phyloP scores from a whole-genome alignment of 30 jellyfish, hydroid and myxozoan species.

The Clytia hemisphaerica region DNA sequence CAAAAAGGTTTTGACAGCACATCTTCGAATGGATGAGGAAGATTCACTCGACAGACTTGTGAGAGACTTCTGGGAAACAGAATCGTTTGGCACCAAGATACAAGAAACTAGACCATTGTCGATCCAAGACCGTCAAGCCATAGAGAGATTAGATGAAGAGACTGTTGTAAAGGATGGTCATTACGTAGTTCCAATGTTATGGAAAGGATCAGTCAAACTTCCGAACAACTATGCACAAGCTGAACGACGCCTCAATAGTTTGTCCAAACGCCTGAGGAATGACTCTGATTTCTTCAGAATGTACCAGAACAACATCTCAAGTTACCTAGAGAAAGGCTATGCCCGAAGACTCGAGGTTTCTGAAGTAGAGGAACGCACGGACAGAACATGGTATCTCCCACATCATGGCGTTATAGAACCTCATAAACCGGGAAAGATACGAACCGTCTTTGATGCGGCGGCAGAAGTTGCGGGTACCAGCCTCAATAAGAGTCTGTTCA shows the following conservation, averaged over 20 bases:
- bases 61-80: constrained; percentile 1
- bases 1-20: neutral
- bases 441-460: constrained; percentile 38
- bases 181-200: constrained; percentile 5
- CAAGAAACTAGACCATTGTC: neutral
- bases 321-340: neutral
- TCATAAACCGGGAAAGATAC: too few species aligned
- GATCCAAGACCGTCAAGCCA: neutral
- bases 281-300: neutral
- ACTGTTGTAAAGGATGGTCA: neutral
- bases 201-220: neutral
- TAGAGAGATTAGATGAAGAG: neutral
- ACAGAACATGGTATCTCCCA: constrained; percentile 22
- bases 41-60: neutral
- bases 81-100: neutral
- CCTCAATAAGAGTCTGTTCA: neutral
- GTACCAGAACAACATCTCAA: neutral
- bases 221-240: constrained; percentile 4
- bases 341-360: neutral
- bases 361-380: neutral
- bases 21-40: neutral
- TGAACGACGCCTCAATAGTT: neutral
- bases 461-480: too few species aligned
- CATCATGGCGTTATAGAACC: neutral
- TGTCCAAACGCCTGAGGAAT: neutral